Base-by-base conservation (phyloP, 2,113 vertebrate species). In the Pterocles gutturalis region DNA sequence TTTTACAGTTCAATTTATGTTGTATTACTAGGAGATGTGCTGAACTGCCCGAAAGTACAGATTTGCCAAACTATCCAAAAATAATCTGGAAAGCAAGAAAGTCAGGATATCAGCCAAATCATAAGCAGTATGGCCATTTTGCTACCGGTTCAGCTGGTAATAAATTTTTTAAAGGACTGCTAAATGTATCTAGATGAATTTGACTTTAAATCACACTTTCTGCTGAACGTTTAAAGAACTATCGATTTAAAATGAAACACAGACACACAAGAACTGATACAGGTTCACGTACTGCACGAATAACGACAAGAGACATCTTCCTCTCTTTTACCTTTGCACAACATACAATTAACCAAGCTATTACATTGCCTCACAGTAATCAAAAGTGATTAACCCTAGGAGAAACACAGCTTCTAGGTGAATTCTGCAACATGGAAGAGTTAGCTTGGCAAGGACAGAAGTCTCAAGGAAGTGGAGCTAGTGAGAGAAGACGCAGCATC, bases 1-100 rank as follows among this genome's bases (percentile, higher is more conserved):
- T 98, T 97, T 97, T 97, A 97, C 89, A 58, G 97, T 92, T 94
- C 96, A 96, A 96, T 98, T 97, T 97, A 97, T 97, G 96, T 89
- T 87, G 85, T 90, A 94, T 96, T 97, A 96, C n/a, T 19, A 96
- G 91, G 96, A 96, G 96, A 96, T 94, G 88, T 90, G 93, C 97
- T 96, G 94, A 97, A 96, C 95, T 89, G 95, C 83, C 92, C 29
- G 1, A 87, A 95, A 97, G 87, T 93, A 90, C 82, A 96, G 94
- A 97, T 97, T 94, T 93, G 93, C 95, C 93, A 97, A 97, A 96
- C 90, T 95, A 94, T 90, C 94, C 83, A 96, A 97, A 97, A 96
- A 96, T 94, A 96, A 94, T 94, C 87, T 64, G 69, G 90, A 93
- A 94, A 91, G 80, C 92, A 64, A 67, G 92, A 28, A 93, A 95